A percentile compares a stretch with the other conserved stretches of the same genome.
Evolutionary conservation across 2,888 invertebrate species (phyloP).

Genomic region (Lasioglossum pauxillum): DNA sequence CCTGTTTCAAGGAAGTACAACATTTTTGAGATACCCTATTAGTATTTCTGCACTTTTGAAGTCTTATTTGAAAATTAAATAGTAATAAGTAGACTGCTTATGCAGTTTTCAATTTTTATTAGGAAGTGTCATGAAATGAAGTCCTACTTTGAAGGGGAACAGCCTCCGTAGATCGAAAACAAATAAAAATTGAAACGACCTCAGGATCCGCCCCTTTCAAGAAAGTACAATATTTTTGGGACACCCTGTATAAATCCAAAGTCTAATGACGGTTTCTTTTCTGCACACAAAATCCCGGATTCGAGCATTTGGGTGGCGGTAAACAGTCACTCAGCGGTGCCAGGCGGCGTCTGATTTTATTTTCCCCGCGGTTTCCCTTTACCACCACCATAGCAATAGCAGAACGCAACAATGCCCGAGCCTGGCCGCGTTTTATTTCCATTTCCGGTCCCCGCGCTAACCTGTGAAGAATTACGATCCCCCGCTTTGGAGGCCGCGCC

Average conservation of each 20-base stretch:
- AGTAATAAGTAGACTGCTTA: too few relatives aligned
- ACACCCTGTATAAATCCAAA: neutral
- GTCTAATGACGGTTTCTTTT: neutral
- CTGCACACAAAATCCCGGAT: neutral
- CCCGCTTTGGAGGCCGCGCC: slow-evolving; percentile 51
- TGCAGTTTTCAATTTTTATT: too few relatives aligned
- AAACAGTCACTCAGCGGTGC: neutral
- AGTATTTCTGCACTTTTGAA: too few relatives aligned
- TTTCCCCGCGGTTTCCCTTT: slow-evolving; percentile 24
- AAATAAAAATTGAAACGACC: too few relatives aligned
- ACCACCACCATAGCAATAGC: slow-evolving; percentile 21
- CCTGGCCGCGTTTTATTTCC: slow-evolving; percentile 58
- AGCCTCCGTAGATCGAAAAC: too few relatives aligned
- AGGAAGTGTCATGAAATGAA: too few relatives aligned
- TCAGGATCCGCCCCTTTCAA: too few relatives aligned
- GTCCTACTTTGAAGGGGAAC: too few relatives aligned
- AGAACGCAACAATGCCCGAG: slow-evolving; percentile 25
- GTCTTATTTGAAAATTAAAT: too few relatives aligned
- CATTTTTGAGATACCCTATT: too few relatives aligned
- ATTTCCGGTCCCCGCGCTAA: slow-evolving; percentile 67
- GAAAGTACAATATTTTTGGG: too few relatives aligned
- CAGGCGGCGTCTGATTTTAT: slow-evolving; percentile 21
- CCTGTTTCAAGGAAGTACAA: too few relatives aligned
- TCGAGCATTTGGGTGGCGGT: neutral
- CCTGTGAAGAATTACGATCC: slow-evolving; percentile 71